Evolutionary conservation across 2,888 invertebrate genomes (phyloP).

Genomic region (Scaptomyza reducta): DNA sequence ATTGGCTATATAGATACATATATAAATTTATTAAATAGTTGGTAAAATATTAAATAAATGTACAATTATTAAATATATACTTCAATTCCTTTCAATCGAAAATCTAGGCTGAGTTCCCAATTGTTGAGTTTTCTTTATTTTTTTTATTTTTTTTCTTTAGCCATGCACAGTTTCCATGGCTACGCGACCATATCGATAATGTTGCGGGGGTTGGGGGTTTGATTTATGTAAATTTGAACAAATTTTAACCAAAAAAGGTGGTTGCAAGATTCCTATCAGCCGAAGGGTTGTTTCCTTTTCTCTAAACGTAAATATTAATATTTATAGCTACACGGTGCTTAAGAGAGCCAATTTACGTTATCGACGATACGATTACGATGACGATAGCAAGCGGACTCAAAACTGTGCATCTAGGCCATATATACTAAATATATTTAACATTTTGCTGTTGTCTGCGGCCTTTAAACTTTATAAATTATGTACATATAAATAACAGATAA

Average conservation of each 20-base stretch:
- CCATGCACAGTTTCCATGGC: slow-evolving; percentile 39
- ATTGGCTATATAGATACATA: slow-evolving; percentile 16
- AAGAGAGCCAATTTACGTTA: slow-evolving; percentile 8
- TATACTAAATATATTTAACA: slow-evolving; percentile 32
- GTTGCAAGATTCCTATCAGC: slow-evolving; percentile 25
- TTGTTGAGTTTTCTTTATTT: background rate
- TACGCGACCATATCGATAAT: slow-evolving; percentile 32
- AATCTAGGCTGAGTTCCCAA: slow-evolving; percentile 47
- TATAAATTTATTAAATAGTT: slow-evolving; percentile 5
- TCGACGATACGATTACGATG: slow-evolving; percentile 30
- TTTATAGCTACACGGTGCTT: slow-evolving; percentile 4
- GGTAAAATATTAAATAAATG: slow-evolving; percentile 34
- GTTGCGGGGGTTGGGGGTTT: slow-evolving; percentile 13
- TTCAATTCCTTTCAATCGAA: slow-evolving; percentile 20
- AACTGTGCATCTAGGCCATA: slow-evolving; percentile 28
- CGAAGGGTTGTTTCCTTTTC: slow-evolving; percentile 29
- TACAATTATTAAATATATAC: slow-evolving; percentile 21
- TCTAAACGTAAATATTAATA: slow-evolving; percentile 8
- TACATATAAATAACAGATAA: slow-evolving; percentile 50
- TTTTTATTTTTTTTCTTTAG: background rate
- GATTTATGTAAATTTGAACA: slow-evolving; percentile 50
- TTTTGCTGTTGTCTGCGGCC: slow-evolving; percentile 18
- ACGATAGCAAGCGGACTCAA: slow-evolving; percentile 14
- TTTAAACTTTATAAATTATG: slow-evolving; percentile 55
- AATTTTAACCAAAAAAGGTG: slow-evolving; percentile 44